A percentile compares a stretch with the other conserved stretches of the same genome.
phyloP scores from a whole-genome alignment of 37 sponge, comb jelly and placozoan genomes.

The Ianthella basta region DNA sequence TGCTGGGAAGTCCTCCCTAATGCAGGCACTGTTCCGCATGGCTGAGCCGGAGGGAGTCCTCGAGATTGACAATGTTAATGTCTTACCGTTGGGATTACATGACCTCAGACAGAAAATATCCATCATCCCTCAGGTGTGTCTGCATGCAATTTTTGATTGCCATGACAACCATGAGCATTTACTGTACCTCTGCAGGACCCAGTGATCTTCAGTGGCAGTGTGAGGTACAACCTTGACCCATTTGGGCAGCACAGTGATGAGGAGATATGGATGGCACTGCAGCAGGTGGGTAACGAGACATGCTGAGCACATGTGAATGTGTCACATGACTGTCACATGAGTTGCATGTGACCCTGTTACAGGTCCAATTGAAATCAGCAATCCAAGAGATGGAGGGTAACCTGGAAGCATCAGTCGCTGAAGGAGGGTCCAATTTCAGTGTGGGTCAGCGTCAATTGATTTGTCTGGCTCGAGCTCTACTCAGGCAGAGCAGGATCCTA shows the following conservation, averaged over 20 bases:
- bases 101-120: conserved; percentile 77
- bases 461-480: conserved; percentile 84
- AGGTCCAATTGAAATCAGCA: no score
- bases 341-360: neutral
- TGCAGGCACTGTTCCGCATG: conserved; percentile 83
- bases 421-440: conserved; percentile 81
- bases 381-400: no score
- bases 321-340: neutral
- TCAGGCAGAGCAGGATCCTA: conserved; percentile 74
- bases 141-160: no score
- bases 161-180: no score
- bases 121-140: conserved; percentile 83
- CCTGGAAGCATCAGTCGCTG: conserved; percentile 33
- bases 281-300: conserved; percentile 61
- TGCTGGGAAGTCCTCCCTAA: conserved; percentile 92
- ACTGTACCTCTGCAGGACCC: conserved; percentile 72
- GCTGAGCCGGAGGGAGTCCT: conserved; percentile 82
- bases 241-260: conserved; percentile 71
- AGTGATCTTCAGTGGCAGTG: conserved; percentile 86
- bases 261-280: conserved; percentile 80
- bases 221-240: conserved; percentile 90
- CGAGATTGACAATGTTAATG: conserved; percentile 74
- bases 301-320: neutral
- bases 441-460: conserved; percentile 84
- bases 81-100: conserved; percentile 75